Conservation (phyloP, 1,140 invertebrate genomes). For the Oryctes rhinoceros region DNA sequence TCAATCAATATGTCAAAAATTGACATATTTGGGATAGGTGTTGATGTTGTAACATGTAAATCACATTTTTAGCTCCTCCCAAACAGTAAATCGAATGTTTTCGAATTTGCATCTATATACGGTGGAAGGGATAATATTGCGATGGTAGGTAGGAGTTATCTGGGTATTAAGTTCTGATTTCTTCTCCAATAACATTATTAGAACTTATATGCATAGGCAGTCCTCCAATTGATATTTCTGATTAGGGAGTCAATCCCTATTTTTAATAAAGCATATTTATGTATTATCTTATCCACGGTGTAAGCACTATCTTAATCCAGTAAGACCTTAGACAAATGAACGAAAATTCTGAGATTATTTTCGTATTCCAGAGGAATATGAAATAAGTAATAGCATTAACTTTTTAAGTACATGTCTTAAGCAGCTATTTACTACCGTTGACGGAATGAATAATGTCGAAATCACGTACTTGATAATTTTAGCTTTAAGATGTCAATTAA, state of each 20-base stretch:
- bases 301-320: background rate
- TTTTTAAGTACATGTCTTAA: background rate
- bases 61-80: constrained; percentile 23
- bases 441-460: background rate
- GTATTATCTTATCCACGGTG: constrained; percentile 22
- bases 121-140: constrained; percentile 19
- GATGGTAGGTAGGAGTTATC: constrained; percentile 19
- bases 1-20: constrained; percentile 32
- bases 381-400: background rate
- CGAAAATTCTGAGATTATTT: constrained; percentile 5
- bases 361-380: background rate
- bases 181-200: constrained; percentile 23
- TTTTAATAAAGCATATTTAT: constrained; percentile 24
- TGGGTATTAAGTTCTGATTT: constrained; percentile 16
- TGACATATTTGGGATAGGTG: constrained; percentile 23
- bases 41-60: background rate
- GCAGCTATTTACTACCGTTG: background rate
- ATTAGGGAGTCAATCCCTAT: constrained; percentile 2
- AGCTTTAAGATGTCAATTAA: no score
- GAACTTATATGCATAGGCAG: background rate
- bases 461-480: background rate
- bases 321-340: constrained; percentile 22
- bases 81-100: background rate
- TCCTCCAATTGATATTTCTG: background rate
- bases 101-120: background rate